Evolutionary conservation across 1,140 invertebrate genomes (phyloP), one percentile per base, ranked within the genome.

Genomic region (Drosophila pseudoananassae): DNA sequence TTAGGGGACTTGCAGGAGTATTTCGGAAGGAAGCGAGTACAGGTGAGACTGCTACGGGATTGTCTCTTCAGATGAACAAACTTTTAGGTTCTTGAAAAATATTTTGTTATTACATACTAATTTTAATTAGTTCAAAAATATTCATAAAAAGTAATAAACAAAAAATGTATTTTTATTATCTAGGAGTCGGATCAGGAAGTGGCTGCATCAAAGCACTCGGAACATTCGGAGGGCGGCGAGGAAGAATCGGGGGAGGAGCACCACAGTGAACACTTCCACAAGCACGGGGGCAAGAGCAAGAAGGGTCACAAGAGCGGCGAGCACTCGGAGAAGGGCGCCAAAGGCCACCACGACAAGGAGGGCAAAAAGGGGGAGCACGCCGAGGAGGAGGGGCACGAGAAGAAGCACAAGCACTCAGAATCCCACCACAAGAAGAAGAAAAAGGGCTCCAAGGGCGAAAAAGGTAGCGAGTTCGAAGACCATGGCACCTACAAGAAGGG

Each of bases 381-480:
- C 45, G 95, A 96, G 70, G 94, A 96, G 64, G 94, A 94, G 12
- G 96, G 95, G 0, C 94, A 96, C 76, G 95, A 96, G 77, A 96
- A 96, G 80, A 94, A 94, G 53, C 95, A 96, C 78, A 95, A 96
- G 83, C 95, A 96, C 73, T 94, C 95, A 73, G 94, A 96, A 83
- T 94, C 94, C 0, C 93, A 95, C 60, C 95, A 96, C 78, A 95
- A 96, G 82, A 95, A 95, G 73, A 94, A 93, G 5, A 95, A 95
- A 53, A 95, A 96, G 68, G 95, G 95, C 0, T 94, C 95, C 78
- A 96, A 96, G 77, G 95, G 94, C 1, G 95, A 94, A 0, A 96
- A 96, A 83, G 96, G 93, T 14, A 92, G 93, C 60, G 93, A 94
- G 74, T 94, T 93, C 53, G 93, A 93, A 75, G 93, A 94, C 83